Evolutionary conservation across 2,888 invertebrate species (phyloP).

Genomic region (Cataglyphis rosenhaueri): DNA sequence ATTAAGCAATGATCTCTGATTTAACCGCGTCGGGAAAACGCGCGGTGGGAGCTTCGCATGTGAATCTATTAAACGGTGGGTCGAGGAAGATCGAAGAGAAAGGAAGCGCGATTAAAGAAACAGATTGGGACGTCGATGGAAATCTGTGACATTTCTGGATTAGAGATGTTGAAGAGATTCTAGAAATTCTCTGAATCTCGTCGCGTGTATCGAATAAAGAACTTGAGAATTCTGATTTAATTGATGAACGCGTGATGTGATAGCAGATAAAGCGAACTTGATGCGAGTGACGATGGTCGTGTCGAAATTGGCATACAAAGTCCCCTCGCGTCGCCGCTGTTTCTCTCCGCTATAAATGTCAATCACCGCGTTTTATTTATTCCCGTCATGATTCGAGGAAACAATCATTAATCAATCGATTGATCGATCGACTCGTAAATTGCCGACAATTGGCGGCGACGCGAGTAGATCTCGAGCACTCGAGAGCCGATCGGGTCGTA

Average conservation of each 20-base stretch:
- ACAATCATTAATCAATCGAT: not conserved
- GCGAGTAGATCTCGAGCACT: conserved; percentile 35
- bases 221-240: not conserved
- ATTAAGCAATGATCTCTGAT: conserved; percentile 83
- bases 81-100: not conserved
- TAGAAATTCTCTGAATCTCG: not conserved
- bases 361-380: conserved; percentile 40
- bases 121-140: not conserved
- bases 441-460: conserved; percentile 49
- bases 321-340: not conserved
- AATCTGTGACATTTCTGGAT: not conserved
- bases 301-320: conserved; percentile 4
- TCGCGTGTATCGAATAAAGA: not conserved
- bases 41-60: not conserved
- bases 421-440: conserved; percentile 18
- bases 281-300: conserved; percentile 8
- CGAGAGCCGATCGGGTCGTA: conserved; percentile 18
- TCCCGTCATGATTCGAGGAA: conserved; percentile 23
- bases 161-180: conserved; percentile 2
- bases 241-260: conserved; percentile 12
- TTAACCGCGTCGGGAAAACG: conserved; percentile 45
- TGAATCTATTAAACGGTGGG: not conserved
- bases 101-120: not conserved
- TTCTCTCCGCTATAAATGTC: not conserved
- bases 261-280: conserved; percentile 24